Evolutionary conservation across 2,797 vertebrate genomes (phyloP).

Genomic region (Pangasius krempfi): DNA sequence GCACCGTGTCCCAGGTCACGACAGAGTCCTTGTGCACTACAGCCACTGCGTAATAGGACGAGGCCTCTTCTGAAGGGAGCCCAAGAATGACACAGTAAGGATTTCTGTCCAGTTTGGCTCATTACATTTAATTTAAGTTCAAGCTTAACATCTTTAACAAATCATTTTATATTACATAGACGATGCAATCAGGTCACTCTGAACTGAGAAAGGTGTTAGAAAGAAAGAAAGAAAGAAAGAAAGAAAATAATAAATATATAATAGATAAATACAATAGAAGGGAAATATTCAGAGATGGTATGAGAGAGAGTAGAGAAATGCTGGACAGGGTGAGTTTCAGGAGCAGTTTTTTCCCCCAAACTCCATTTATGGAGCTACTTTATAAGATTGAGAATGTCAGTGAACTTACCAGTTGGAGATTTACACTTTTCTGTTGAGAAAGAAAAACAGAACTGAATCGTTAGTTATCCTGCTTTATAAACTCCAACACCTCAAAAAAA

Average conservation of each 20-base stretch:
- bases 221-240: no score
- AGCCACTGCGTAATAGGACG: conserved; percentile 74
- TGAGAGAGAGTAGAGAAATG: not conserved
- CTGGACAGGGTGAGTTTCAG: not conserved
- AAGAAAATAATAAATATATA: not conserved
- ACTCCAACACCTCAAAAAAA: not conserved
- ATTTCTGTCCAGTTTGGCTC: not conserved
- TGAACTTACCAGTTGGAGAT: not conserved
- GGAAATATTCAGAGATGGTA: not conserved
- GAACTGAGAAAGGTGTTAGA: not conserved
- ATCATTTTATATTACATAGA: not conserved
- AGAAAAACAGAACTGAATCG: not conserved
- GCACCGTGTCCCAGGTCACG: conserved; percentile 71
- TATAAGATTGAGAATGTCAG: not conserved
- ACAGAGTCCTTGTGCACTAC: conserved; percentile 69
- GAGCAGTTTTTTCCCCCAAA: not conserved
- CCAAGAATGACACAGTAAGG: not conserved
- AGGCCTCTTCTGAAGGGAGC: conserved; percentile 28
- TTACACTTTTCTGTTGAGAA: conserved; percentile 7
- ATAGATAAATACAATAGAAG: not conserved
- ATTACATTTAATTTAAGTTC: not conserved
- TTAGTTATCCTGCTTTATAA: not conserved
- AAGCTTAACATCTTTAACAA: not conserved
- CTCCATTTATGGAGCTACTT: not conserved
- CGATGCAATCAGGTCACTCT: not conserved